Evolutionary conservation across 2,888 invertebrate species (phyloP), one percentile per base, ranked within the genome.

Genomic region (Aproaerema taeniolella): DNA sequence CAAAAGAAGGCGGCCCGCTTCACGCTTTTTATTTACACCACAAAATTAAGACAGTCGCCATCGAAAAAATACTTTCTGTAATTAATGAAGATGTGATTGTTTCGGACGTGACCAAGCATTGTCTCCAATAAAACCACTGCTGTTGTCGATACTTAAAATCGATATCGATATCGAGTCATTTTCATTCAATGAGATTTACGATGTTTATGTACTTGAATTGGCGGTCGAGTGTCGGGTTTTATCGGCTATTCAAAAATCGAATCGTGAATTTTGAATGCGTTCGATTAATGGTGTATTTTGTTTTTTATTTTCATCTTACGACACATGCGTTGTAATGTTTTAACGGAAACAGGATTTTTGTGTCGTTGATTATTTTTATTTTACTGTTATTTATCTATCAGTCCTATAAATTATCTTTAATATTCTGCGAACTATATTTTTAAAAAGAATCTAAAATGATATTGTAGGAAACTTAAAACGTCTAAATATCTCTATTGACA

Each of bases 81-180:
- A 85, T 85, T 81, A 83, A 85, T 85, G 79, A 80, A 80, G 78
- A 80, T 80, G 78, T 78, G 77, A 79, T 76, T 76, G 73, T 78
- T 69, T 68, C 60, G 62, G 61, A 67, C 63, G 65, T 69, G 66
- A 61, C 66, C 61, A 52, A 66, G 59, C 70, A 70, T 75, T 73
- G 75, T 76, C 67, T n/a, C 69, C 49, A 62, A 68, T 68, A 73
- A 68, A 70, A 63, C n/a, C n/a, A n/a, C n/a, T n/a, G n/a, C n/a
- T n/a, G n/a, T n/a, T 68, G 68, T 55, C 50, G 54, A 56, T 50
- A 16, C n/a, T 17, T 39, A 38, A 34, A 38, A 44, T n/a, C 26
- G 24, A 31, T 31, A 31, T 37, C 20, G 30, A 31, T 24, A 35
- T 25, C 25, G 37, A 75, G 70, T 67, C 68, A 72, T 71, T 75